Conservation (phyloP, 2,797 vertebrate species). For the Dromococcyx pavoninus region DNA sequence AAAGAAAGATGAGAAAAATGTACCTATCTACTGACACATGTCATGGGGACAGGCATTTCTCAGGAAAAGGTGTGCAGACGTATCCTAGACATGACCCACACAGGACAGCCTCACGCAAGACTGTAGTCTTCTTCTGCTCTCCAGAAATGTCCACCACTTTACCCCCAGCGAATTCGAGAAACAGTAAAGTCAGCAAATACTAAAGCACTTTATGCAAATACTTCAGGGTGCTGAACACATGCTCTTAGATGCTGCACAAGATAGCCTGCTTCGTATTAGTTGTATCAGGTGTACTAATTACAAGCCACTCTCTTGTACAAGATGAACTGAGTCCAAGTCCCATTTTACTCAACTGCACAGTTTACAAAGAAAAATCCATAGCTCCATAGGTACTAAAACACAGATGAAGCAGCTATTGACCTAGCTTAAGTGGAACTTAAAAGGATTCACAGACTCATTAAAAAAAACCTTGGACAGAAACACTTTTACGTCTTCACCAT, state of each 20-base stretch:
- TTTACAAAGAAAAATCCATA: background rate
- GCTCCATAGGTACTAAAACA: background rate
- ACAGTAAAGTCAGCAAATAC: background rate
- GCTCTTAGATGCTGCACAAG: background rate
- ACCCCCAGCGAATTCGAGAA: background rate
- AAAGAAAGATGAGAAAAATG: background rate
- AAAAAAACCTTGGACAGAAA: background rate
- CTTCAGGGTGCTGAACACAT: background rate
- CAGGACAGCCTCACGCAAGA: background rate
- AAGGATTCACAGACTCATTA: background rate
- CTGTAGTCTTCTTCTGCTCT: background rate
- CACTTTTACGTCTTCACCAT: background rate
- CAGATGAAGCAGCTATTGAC: background rate
- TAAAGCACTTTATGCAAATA: background rate
- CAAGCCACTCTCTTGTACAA: background rate
- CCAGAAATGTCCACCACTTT: background rate
- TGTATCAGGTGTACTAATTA: conserved; percentile 4
- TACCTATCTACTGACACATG: background rate
- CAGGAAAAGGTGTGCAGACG: background rate
- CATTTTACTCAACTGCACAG: background rate
- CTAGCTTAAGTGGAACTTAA: background rate
- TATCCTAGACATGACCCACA: background rate
- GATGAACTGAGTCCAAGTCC: background rate
- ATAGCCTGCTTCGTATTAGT: background rate
- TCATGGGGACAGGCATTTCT: background rate